Percentiles rank a stretch among this genome's conserved stretches.
Conservation (phyloP, 2,797 vertebrate genomes). For the Coreius guichenoti region DNA sequence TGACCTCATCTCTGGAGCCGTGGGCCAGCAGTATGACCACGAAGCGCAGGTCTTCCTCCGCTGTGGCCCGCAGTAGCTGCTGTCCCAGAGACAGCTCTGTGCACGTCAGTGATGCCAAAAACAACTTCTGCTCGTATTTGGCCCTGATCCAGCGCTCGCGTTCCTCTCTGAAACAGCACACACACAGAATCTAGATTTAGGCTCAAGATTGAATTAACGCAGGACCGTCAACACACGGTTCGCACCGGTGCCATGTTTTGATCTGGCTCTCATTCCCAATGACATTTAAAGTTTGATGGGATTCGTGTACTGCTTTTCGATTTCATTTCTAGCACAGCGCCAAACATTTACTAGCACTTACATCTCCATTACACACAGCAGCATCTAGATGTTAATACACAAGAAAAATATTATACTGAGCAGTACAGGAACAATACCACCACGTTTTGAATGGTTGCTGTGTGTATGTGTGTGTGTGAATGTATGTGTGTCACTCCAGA, state of each 20-base stretch:
- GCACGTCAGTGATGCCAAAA: slow-evolving; percentile 85
- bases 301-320: slow-evolving; percentile 31
- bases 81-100: slow-evolving; percentile 89
- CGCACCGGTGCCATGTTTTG: slow-evolving; percentile 35
- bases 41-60: slow-evolving; percentile 87
- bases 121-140: slow-evolving; percentile 97
- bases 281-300: slow-evolving; percentile 54
- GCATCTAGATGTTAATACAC: slow-evolving; percentile 5
- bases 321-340: neutral
- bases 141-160: slow-evolving; percentile 98
- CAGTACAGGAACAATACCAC: neutral
- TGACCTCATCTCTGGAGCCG: slow-evolving; percentile 91
- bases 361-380: neutral
- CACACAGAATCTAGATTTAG: slow-evolving; percentile 20
- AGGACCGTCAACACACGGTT: slow-evolving; percentile 2
- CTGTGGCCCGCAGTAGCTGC: slow-evolving; percentile 87
- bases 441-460: neutral
- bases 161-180: slow-evolving; percentile 81
- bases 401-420: neutral
- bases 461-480: neutral
- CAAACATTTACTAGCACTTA: slow-evolving; percentile 2
- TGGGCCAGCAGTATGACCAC: slow-evolving; percentile 93
- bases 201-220: slow-evolving; percentile 20
- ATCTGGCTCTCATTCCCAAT: slow-evolving; percentile 40
- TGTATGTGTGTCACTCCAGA: too few species aligned